These are phyloP conservation scores for Anarrhichthys ocellatus DNA, from an alignment of 2,113 vertebrate genomes.

Conservation along the genomic window DNA sequence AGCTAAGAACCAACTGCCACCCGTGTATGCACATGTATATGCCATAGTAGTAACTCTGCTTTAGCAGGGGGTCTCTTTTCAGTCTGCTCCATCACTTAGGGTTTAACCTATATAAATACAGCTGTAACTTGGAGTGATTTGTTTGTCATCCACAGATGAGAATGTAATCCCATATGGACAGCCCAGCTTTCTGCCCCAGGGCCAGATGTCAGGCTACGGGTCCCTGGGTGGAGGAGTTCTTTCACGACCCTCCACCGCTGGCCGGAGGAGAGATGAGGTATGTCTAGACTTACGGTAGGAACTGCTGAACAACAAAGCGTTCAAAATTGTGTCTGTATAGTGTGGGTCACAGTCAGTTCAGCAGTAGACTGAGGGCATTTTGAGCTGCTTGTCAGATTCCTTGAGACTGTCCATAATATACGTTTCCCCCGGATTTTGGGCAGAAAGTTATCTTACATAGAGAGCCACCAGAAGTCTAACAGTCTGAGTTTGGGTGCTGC, in stretches of 20 bases:
- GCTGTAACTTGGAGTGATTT: slow-evolving; percentile 55
- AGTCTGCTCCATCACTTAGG: slow-evolving; percentile 50
- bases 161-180: slow-evolving; percentile 84
- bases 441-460: background rate
- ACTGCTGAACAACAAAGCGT: background rate
- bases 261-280: slow-evolving; percentile 84
- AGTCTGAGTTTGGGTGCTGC: background rate
- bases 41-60: slow-evolving; percentile 25
- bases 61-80: slow-evolving; percentile 44
- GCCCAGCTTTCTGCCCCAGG: slow-evolving; percentile 82
- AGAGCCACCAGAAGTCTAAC: background rate
- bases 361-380: background rate
- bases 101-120: slow-evolving; percentile 67
- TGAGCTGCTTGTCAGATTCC: slow-evolving; percentile 4
- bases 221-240: slow-evolving; percentile 88
- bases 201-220: slow-evolving; percentile 84
- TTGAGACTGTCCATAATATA: background rate
- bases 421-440: background rate
- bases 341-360: slow-evolving; percentile 4
- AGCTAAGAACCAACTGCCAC: slow-evolving; percentile 44
- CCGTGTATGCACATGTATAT: slow-evolving; percentile 21
- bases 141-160: slow-evolving; percentile 84
- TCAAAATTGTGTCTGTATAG: background rate
- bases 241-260: slow-evolving; percentile 82
- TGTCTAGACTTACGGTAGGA: slow-evolving; percentile 2